A percentile compares a stretch with the other conserved stretches of the same genome.
phyloP scores from a whole-genome alignment of 2,113 vertebrate species.

The Lycaon pictus region DNA sequence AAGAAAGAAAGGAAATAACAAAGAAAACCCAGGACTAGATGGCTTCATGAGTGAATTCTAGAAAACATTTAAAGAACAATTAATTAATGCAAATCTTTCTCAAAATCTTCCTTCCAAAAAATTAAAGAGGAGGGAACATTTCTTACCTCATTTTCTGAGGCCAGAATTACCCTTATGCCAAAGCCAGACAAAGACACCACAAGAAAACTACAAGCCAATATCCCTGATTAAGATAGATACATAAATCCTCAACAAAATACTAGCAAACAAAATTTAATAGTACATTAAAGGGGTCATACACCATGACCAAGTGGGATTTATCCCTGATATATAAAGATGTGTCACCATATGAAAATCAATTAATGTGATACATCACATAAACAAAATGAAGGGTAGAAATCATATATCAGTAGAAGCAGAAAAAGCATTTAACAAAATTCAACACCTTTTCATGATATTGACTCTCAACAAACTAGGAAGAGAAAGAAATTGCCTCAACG shows the following conservation, averaged over 20 bases:
- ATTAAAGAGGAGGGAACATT: not conserved
- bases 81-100: not conserved
- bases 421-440: not conserved
- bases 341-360: not conserved
- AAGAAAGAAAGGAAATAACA: not conserved
- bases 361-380: not conserved
- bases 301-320: not conserved
- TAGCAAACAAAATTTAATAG: not conserved
- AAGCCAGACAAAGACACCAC: not conserved
- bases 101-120: not conserved
- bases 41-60: not conserved
- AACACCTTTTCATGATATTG: not conserved
- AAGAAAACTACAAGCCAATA: not conserved
- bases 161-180: not conserved
- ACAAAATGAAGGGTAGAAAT: not conserved
- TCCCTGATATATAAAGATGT: not conserved
- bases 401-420: not conserved
- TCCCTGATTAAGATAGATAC: not conserved
- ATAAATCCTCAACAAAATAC: not conserved
- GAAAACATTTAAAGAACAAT: not conserved
- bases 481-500: not conserved
- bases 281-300: not conserved
- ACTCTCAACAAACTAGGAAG: not conserved
- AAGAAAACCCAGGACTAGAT: not conserved
- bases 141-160: not conserved